Conservation (phyloP, 2,797 vertebrate genomes). For the Bradypodion ventrale region DNA sequence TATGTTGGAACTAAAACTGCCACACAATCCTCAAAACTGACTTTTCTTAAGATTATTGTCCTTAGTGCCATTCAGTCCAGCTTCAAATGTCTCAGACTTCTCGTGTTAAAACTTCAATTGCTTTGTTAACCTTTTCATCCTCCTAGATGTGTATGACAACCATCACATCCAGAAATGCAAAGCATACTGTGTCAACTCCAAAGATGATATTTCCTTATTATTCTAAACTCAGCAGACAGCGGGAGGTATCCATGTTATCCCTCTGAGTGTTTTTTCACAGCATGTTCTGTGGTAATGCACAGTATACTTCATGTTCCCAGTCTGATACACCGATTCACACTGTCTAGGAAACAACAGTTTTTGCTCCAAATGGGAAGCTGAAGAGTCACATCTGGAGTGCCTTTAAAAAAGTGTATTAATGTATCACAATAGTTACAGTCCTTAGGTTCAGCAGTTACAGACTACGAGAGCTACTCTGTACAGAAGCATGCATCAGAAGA, state of each 20-base stretch:
- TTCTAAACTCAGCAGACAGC: no score
- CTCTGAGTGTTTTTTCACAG: no score
- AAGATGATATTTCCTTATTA: no score
- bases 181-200: no score
- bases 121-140: not conserved
- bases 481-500: not conserved
- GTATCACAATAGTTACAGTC: not conserved
- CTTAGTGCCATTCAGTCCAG: slow-evolving; percentile 90
- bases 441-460: not conserved
- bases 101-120: slow-evolving; percentile 57
- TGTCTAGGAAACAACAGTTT: not conserved
- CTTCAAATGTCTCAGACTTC: slow-evolving; percentile 89
- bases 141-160: not conserved
- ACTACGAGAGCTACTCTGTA: not conserved
- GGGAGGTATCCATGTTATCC: no score
- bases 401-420: not conserved
- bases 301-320: no score
- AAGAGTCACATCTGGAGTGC: not conserved
- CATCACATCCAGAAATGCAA: no score
- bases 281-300: no score
- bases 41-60: slow-evolving; percentile 87
- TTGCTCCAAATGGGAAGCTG: not conserved
- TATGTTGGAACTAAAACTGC: slow-evolving; percentile 86
- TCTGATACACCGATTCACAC: no score
- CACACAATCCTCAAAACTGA: slow-evolving; percentile 84